Base-by-base conservation (phyloP, 2,797 vertebrate genomes). In the Epinephelus coioides region DNA sequence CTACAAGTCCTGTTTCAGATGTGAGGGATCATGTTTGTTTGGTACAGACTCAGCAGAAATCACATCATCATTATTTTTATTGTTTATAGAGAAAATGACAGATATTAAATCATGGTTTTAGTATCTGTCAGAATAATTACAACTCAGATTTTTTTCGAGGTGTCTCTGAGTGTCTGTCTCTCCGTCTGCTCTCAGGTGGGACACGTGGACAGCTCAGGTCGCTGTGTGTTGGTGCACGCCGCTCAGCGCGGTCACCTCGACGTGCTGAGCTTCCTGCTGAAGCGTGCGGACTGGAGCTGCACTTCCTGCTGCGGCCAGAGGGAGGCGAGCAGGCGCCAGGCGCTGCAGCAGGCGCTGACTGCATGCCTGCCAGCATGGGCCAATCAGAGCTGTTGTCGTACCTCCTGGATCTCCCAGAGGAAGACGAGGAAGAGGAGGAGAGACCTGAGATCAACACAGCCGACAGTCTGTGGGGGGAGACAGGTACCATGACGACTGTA, bases 401-500 rank as follows among this genome's bases (percentile, higher is more conserved):
- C 93, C 94, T 99, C 71, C 94, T 99, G 85, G 97, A 98, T 94
- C 96, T 97, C 71, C 97, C 97, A 75, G 97, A 98, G 90, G 98
- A 98, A 91, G 97, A 98, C 2, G 96, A 97, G 89, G 96, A 98
- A 47, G 97, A 97, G 82, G 97, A 97, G 78, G 96, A 98, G 78
- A 94, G 97, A 87, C 96, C 97, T 19, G 97, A 98, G 82, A 97
- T 99, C 92, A 98, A 99, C 94, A 97, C 94, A 85, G 96, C 95
- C 79, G 98, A 99, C 94, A 97, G 96, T 78, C 95, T 99, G 2
- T 99, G 98, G 98, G 98, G 98, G 89, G 98, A 99, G 88, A 99
- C 98, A 91, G 98, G 98, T 99, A 95, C 14, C 8, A 34, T 13
- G 34, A 5, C 7, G 34, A 34, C 34, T 34, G 34, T 34, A 34